Base-by-base conservation (phyloP, 1,140 invertebrate genomes). In the Rhizoglyphus robini region DNA sequence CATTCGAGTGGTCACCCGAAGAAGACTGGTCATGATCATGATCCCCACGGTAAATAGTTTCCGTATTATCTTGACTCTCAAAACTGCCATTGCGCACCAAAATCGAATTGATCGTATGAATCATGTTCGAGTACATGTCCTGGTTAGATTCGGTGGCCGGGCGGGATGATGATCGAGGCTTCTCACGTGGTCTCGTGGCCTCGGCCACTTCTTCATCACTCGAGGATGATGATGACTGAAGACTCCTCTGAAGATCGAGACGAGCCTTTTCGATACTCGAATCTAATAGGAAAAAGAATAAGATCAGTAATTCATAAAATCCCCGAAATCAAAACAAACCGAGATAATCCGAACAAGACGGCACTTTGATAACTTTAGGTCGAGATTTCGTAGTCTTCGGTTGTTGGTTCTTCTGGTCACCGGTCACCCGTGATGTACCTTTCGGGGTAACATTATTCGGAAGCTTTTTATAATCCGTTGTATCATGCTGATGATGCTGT, bases 81-180 rank as follows among this genome's bases (percentile, higher is more conserved):
- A 54, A 11, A 15, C 15, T 29, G 13, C 58, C 30, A 32, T 60
- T 60, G 23, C 58, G 27, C 13, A 60, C 30, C 29, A 60, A 46
- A 32, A 65, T 65, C 20, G 32, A 32, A 60, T 65, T 34, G 18
- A 65, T 65, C 2, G 27, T 32, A 15, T 23, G 4, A 15, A 65
- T 31, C 59, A 65, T 65, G 5, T 31, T 62, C 13, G 38, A 29
- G 27, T 65, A 65, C 27, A 65, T 41, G 5, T 25, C 31, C 11
- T 64, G 2, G 48, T 23, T 49, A 23, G 48, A 25, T 51, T 51
- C 3, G 15, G 13, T 4, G 48, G 27, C 27, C 31, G 5, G 5
- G 11, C 1, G 15, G 54, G 54, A 58, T 23, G 15, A 18, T 29
- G 54, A 58, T n/a, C n/a, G 29, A 58, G 25, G 18, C 23, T 15